phyloP scores from a whole-genome alignment of 2,113 vertebrate genomes.

The Clarias macrocephalus region DNA sequence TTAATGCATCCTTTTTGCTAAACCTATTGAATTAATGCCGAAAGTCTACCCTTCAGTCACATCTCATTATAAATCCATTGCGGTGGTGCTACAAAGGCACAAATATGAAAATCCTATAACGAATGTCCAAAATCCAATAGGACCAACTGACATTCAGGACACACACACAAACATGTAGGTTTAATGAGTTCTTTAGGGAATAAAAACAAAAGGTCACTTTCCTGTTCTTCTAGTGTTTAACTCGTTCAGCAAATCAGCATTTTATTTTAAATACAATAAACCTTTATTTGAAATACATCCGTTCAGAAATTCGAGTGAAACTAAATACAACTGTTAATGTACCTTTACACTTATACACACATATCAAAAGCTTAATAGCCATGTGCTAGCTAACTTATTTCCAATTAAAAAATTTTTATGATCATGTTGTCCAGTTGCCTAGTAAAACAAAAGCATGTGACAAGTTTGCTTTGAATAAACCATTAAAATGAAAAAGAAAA shows the following conservation, averaged over 20 bases:
- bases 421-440: not conserved
- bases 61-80: too few relatives aligned
- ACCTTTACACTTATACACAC: not conserved
- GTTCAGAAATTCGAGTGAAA: not conserved
- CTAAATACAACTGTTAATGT: not conserved
- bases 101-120: too few relatives aligned
- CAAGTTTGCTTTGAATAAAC: not conserved
- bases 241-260: not conserved
- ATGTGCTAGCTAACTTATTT: not conserved
- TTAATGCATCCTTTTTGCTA: too few relatives aligned
- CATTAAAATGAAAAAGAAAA: not conserved
- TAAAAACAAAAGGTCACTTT: slow-evolving; percentile 11
- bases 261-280: not conserved
- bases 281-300: not conserved
- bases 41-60: too few relatives aligned
- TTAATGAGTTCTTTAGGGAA: slow-evolving; percentile 1
- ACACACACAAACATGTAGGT: not conserved
- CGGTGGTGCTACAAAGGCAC: too few relatives aligned
- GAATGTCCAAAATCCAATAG: too few relatives aligned
- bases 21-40: too few relatives aligned
- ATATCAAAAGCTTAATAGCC: not conserved
- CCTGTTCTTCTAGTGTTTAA: not conserved
- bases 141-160: not conserved
- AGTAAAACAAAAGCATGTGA: not conserved
- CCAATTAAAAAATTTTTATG: not conserved